A percentile compares a stretch with the other conserved stretches of the same genome.
Conservation (phyloP, 2,888 invertebrate genomes). For the Syrphus vitripennis region DNA sequence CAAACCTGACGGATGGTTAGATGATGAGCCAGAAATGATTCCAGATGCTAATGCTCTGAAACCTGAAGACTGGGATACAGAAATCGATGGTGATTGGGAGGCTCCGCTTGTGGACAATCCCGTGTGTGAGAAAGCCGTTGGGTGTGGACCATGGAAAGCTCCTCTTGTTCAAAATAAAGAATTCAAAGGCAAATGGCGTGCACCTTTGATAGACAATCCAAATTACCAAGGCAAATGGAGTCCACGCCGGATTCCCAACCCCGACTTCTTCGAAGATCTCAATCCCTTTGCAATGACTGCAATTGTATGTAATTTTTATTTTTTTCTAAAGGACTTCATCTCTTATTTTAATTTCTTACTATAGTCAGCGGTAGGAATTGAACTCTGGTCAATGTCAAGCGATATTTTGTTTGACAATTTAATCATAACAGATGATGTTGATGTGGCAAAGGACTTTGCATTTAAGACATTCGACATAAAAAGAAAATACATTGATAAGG, state of each 20-base stretch:
- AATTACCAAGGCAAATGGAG: constrained; percentile 98
- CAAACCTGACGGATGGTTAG: constrained; percentile 96
- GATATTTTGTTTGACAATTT: constrained; percentile 97
- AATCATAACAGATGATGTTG: constrained; percentile 91
- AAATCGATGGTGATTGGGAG: constrained; percentile 99
- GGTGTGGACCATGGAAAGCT: constrained; percentile 95
- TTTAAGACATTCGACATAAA: constrained; percentile 92
- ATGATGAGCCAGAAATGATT: constrained; percentile 92
- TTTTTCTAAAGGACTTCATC: too few species aligned
- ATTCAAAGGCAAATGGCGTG: constrained; percentile 96
- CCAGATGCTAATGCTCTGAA: constrained; percentile 93
- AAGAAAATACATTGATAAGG: constrained; percentile 88
- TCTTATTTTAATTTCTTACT: constrained; percentile 71
- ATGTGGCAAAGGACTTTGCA: constrained; percentile 90
- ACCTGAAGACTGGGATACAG: constrained; percentile 98
- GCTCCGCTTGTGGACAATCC: constrained; percentile 96
- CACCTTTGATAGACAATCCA: constrained; percentile 94
- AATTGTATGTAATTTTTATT: constrained; percentile 86
- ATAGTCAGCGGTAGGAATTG: constrained; percentile 96
- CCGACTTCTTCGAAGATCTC: constrained; percentile 94
- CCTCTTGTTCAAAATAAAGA: constrained; percentile 93
- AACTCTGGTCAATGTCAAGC: constrained; percentile 99
- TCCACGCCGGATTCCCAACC: constrained; percentile 93
- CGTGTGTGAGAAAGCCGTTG: constrained; percentile 88
- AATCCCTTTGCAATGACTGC: constrained; percentile 94